Evolutionary conservation across 2,797 vertebrate genomes (phyloP).

Genomic region (Odontamblyopus rebecca): DNA sequence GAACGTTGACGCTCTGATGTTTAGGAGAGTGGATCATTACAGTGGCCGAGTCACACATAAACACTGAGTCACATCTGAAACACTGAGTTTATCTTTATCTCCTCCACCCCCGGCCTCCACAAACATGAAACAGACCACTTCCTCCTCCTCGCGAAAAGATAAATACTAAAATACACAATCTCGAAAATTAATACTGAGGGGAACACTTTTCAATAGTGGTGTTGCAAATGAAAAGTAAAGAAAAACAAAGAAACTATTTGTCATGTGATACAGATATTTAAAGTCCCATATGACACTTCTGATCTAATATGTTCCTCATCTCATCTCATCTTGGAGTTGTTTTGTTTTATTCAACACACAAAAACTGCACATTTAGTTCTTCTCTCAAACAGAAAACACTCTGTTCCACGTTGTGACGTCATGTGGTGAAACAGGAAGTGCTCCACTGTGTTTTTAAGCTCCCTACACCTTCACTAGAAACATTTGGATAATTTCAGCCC

Average conservation of each 20-base stretch:
- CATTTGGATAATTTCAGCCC: too few relatives aligned
- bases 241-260: neutral
- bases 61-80: neutral
- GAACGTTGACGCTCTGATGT: neutral
- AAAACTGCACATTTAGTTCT: too few relatives aligned
- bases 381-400: too few relatives aligned
- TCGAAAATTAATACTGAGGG: neutral
- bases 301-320: too few relatives aligned
- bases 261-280: too few relatives aligned
- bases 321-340: too few relatives aligned
- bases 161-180: neutral
- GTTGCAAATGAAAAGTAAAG: neutral
- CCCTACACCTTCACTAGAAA: too few relatives aligned
- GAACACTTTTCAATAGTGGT: neutral
- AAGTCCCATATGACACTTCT: neutral
- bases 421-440: too few relatives aligned
- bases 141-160: neutral
- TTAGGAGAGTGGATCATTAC: neutral
- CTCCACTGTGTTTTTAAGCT: too few relatives aligned
- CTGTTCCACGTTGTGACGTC: too few relatives aligned
- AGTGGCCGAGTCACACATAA: conserved; percentile 5
- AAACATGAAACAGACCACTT: neutral
- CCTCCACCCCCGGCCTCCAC: neutral
- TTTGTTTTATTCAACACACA: too few relatives aligned
- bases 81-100: neutral